phyloP scores from a whole-genome alignment of 2,113 vertebrate genomes.

The Vanacampus margaritifer region DNA sequence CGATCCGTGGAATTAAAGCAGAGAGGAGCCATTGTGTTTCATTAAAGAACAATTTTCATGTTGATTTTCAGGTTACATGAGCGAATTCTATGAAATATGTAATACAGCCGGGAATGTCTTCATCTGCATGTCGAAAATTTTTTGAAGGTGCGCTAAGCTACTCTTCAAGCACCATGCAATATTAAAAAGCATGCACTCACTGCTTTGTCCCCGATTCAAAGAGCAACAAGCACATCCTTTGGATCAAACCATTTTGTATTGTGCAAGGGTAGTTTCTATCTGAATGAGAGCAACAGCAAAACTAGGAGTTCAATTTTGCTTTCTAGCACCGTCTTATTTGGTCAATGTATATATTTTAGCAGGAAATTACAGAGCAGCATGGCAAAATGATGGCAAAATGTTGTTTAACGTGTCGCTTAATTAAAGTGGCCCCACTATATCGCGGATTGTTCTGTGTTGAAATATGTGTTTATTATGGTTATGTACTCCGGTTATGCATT shows the following conservation, averaged over 20 bases:
- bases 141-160: conserved; percentile 4
- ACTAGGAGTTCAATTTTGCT: background rate
- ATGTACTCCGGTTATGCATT: too few species aligned
- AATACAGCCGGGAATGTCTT: conserved; percentile 9
- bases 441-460: too few species aligned
- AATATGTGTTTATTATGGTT: too few species aligned
- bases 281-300: background rate
- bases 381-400: too few species aligned
- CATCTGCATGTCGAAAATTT: conserved; percentile 17
- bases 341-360: too few species aligned
- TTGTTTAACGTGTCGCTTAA: too few species aligned
- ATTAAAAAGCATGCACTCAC: background rate
- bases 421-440: too few species aligned
- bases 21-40: conserved; percentile 21
- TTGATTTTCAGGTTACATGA: conserved; percentile 30
- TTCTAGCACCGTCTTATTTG: background rate
- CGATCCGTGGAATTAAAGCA: conserved; percentile 11
- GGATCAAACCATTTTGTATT: background rate
- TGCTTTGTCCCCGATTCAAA: conserved; percentile 11
- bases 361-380: too few species aligned
- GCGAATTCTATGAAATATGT: conserved; percentile 35
- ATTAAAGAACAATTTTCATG: conserved; percentile 30
- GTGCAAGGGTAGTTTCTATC: background rate
- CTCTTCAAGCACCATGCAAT: background rate
- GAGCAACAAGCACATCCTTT: background rate